Percentiles rank a stretch among this genome's conserved stretches.
phyloP scores from a whole-genome alignment of 30 jellyfish, hydroid and myxozoan genomes.

The Cassiopea andromeda region DNA sequence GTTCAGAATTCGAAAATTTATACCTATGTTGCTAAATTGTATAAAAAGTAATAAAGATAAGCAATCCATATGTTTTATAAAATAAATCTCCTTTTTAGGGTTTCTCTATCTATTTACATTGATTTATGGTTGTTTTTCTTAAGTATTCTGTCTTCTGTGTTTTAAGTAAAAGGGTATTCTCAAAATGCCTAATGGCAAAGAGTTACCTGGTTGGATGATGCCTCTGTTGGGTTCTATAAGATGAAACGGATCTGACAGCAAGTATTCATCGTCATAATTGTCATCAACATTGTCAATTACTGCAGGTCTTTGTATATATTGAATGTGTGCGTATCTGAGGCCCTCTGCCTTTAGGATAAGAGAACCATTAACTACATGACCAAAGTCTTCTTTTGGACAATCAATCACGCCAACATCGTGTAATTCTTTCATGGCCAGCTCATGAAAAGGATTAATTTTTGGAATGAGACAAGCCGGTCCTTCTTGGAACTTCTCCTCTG shows the following conservation, averaged over 20 bases:
- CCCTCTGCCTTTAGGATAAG: constrained; percentile 13
- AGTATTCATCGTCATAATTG: constrained; percentile 40
- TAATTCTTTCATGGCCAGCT: constrained; percentile 50
- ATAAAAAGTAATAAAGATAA: too few relatives aligned
- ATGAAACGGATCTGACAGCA: constrained; percentile 26
- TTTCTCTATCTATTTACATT: too few relatives aligned
- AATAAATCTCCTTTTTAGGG: too few relatives aligned
- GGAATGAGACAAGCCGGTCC: constrained; percentile 47
- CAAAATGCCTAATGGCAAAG: not conserved
- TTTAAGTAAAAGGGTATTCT: too few relatives aligned
- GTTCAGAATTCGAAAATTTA: too few relatives aligned
- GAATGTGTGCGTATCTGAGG: constrained; percentile 27
- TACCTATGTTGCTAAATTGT: too few relatives aligned
- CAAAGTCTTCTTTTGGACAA: constrained; percentile 35
- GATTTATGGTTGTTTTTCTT: too few relatives aligned
- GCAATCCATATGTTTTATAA: too few relatives aligned
- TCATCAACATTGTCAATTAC: too few relatives aligned
- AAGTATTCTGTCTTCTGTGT: too few relatives aligned
- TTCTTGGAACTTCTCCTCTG: not conserved
- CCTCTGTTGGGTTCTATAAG: constrained; percentile 25
- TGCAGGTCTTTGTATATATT: constrained; percentile 53
- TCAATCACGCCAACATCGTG: constrained; percentile 33
- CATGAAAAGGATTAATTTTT: constrained; percentile 53
- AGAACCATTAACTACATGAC: not conserved
- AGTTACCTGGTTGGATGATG: not conserved